phyloP scores from a whole-genome alignment of 1,140 invertebrate species.

The Drosophila rhopaloa region DNA sequence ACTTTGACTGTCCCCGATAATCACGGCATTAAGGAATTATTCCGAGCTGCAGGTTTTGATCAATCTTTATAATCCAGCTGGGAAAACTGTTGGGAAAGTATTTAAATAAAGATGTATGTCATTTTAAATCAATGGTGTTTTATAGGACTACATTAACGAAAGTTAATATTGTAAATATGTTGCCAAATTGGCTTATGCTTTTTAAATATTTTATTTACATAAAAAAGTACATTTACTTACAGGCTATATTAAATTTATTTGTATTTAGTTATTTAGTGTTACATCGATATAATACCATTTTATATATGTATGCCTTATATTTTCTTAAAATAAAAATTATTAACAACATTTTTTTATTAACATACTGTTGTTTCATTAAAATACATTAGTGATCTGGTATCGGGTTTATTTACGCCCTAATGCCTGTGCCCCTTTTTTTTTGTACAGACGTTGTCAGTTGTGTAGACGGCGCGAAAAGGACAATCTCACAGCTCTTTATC shows the following conservation, averaged over 20 bases:
- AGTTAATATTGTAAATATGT: no score
- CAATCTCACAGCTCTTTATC: slow-evolving; percentile 74
- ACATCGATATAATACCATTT: no score
- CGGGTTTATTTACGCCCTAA: slow-evolving; percentile 25
- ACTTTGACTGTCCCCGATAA: slow-evolving; percentile 43
- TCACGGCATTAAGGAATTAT: slow-evolving; percentile 36
- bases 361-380: slow-evolving; percentile 4
- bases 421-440: slow-evolving; percentile 21
- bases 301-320: no score
- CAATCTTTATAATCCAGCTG: slow-evolving; percentile 27
- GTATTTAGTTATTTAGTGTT: no score
- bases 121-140: no score
- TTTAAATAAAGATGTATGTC: not conserved
- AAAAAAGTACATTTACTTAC: no score
- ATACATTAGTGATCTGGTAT: slow-evolving; percentile 6
- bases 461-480: slow-evolving; percentile 65
- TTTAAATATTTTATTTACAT: no score
- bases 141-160: no score
- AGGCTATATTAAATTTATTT: no score
- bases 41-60: slow-evolving; percentile 36
- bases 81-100: slow-evolving; percentile 6
- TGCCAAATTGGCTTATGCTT: no score
- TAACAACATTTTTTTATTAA: not conserved
- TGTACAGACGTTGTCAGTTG: slow-evolving; percentile 13
- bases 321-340: not conserved